Percentiles rank a stretch among this genome's conserved stretches.
Evolutionary conservation across 2,888 invertebrate genomes (phyloP).

Genomic region (Hypolimnas misippus): DNA sequence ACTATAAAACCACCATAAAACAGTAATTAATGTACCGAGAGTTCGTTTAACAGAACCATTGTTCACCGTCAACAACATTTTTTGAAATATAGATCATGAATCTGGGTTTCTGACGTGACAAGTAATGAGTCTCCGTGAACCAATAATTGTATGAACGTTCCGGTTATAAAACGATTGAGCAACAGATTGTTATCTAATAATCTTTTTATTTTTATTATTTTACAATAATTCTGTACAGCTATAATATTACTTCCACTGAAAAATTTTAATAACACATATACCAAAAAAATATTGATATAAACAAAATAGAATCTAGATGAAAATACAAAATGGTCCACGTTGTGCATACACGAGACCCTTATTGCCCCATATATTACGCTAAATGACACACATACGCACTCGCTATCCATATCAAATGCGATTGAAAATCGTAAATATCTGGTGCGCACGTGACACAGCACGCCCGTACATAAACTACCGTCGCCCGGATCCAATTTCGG

Average conservation of each 20-base stretch:
- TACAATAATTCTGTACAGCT: too few relatives aligned
- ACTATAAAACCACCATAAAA: conserved; percentile 74
- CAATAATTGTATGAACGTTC: neutral
- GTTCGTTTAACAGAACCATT: conserved; percentile 68
- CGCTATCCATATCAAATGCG: conserved; percentile 60
- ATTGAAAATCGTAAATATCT: conserved; percentile 79
- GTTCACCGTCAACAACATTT: conserved; percentile 50
- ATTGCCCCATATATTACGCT: conserved; percentile 17
- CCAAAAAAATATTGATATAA: neutral
- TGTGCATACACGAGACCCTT: neutral
- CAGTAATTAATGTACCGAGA: conserved; percentile 76
- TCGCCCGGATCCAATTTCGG: conserved; percentile 76
- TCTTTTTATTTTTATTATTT: too few relatives aligned
- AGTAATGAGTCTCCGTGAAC: neutral
- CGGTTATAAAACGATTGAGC: neutral
- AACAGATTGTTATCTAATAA: too few relatives aligned
- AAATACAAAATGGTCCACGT: neutral
- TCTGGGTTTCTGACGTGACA: neutral
- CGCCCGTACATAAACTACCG: conserved; percentile 71
- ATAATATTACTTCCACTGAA: too few relatives aligned
- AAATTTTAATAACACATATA: neutral
- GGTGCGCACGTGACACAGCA: conserved; percentile 67
- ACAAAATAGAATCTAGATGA: conserved; percentile 5
- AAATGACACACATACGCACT: conserved; percentile 27
- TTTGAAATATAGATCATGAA: neutral